Conservation (phyloP, 2,797 vertebrate species). For the Cirrhinus mrigala region DNA sequence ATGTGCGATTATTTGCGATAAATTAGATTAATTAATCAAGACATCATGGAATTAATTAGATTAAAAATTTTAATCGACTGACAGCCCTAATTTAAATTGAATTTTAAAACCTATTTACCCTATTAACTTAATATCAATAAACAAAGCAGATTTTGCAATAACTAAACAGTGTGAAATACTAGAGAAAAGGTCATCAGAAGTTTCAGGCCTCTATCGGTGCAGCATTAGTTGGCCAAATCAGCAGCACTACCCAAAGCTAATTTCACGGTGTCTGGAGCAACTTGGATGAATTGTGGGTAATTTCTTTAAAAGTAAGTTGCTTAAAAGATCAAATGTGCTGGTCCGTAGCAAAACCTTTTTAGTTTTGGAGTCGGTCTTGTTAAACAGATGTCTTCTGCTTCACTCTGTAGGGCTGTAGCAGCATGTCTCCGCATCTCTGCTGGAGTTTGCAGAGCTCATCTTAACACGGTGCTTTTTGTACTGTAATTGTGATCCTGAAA, state of each 20-base stretch:
- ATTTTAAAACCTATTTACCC: background rate
- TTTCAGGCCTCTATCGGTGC: background rate
- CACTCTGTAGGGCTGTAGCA: background rate
- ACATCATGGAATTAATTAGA: no score
- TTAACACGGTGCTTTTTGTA: constrained; percentile 8
- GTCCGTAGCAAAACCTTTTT: background rate
- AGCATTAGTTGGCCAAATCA: background rate
- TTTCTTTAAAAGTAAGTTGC: background rate
- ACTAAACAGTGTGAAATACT: background rate
- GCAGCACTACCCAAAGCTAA: background rate
- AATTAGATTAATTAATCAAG: no score
- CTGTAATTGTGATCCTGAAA: constrained; percentile 10
- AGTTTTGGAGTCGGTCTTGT: background rate
- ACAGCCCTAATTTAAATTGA: no score
- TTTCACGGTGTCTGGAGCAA: constrained; percentile 17
- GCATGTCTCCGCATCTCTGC: background rate
- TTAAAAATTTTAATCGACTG: no score
- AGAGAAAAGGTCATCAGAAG: background rate
- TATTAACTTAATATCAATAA: background rate
- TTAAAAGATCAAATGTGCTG: constrained; percentile 1
- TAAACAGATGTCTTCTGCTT: constrained; percentile 16
- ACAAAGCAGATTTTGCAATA: background rate
- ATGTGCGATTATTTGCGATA: no score
- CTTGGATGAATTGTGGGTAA: background rate
- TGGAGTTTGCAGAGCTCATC: constrained; percentile 3